Evolutionary conservation across 2,113 vertebrate genomes (phyloP).

Genomic region (Bungarus multicinctus): DNA sequence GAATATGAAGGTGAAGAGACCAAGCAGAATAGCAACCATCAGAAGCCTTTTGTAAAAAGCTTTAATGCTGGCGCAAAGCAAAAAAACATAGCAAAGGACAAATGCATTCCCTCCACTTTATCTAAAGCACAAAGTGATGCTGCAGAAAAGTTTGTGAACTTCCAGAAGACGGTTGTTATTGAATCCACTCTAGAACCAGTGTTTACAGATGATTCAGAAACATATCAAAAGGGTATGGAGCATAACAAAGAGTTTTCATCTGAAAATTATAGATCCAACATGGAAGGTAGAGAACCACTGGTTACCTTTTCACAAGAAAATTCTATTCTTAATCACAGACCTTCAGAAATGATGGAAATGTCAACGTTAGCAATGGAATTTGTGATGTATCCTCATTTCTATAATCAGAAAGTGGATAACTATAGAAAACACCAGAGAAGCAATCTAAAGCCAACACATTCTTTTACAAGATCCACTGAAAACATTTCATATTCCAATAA

Average conservation of each 20-base stretch:
- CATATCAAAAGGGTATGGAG: constrained; percentile 42
- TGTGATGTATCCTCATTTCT: constrained; percentile 64
- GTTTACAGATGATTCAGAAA: neutral
- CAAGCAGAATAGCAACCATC: neutral
- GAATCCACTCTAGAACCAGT: neutral
- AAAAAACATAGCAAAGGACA: neutral
- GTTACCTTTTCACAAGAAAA: constrained; percentile 66
- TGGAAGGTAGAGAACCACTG: constrained; percentile 53
- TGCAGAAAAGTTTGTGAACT: neutral
- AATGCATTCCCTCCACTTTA: neutral
- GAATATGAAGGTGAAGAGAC: neutral
- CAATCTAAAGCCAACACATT: constrained; percentile 7
- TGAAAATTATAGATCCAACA: constrained; percentile 67
- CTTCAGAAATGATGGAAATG: constrained; percentile 30
- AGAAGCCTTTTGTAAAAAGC: neutral
- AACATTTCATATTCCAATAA: constrained; percentile 2
- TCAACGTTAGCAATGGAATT: constrained; percentile 40
- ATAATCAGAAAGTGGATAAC: constrained; percentile 51
- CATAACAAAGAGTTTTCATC: constrained; percentile 53
- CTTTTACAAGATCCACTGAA: neutral
- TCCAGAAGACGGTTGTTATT: constrained; percentile 2
- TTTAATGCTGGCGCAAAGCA: neutral
- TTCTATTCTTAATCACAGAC: neutral
- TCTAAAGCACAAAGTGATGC: neutral
- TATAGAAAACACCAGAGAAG: constrained; percentile 41